Evolutionary conservation across 1,140 invertebrate genomes (phyloP).

Genomic region (Drosophila chauvacae): DNA sequence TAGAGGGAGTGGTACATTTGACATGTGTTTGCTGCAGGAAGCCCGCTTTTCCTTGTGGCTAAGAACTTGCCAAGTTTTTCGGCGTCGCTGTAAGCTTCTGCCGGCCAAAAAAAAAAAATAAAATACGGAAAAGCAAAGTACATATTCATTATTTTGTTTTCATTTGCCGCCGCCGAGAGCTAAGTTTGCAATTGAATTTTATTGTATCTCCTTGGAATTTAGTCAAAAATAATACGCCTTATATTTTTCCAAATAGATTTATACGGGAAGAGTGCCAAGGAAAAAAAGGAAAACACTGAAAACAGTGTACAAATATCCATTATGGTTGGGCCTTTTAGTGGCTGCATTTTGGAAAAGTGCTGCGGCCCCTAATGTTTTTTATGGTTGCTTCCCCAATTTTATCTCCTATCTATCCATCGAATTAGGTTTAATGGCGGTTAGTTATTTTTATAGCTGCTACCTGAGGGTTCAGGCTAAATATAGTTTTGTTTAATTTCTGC

Average conservation of each 20-base stretch:
- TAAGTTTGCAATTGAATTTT: slow-evolving; percentile 78
- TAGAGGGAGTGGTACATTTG: slow-evolving; percentile 43
- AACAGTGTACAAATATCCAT: slow-evolving; percentile 29
- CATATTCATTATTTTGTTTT: slow-evolving; percentile 82
- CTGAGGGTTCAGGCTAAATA: slow-evolving; percentile 8
- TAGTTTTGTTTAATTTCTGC: not conserved
- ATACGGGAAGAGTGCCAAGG: slow-evolving; percentile 43
- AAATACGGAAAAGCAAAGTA: slow-evolving; percentile 31
- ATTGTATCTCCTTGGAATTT: slow-evolving; percentile 73
- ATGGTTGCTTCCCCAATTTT: not conserved
- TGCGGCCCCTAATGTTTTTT: not conserved
- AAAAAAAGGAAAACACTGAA: not conserved
- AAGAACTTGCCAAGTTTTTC: slow-evolving; percentile 69
- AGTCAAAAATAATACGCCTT: slow-evolving; percentile 69
- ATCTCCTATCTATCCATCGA: slow-evolving; percentile 10
- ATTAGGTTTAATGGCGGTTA: slow-evolving; percentile 5
- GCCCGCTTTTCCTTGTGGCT: slow-evolving; percentile 46
- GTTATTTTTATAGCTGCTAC: slow-evolving; percentile 23
- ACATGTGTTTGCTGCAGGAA: slow-evolving; percentile 78
- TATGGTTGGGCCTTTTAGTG: slow-evolving; percentile 43
- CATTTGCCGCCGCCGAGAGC: slow-evolving; percentile 56
- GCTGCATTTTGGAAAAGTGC: slow-evolving; percentile 17
- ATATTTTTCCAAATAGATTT: slow-evolving; percentile 50
- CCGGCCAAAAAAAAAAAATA: slow-evolving; percentile 37
- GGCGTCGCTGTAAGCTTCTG: slow-evolving; percentile 61